These are phyloP conservation scores for Trialeurodes vaporariorum DNA, from an alignment of 1,140 invertebrate species.

Conservation along the genomic window DNA sequence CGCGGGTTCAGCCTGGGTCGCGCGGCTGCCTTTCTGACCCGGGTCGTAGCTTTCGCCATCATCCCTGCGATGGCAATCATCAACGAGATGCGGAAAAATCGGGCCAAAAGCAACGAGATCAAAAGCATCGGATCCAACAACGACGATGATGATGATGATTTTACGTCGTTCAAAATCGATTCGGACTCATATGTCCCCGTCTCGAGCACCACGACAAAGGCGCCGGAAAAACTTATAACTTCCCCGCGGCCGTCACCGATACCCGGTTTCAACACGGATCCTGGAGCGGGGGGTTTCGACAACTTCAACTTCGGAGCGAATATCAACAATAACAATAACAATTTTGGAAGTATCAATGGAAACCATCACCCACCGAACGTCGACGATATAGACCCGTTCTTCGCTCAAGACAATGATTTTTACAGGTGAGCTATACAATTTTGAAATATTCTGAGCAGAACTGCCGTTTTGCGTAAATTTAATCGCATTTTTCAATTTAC, in stretches of 20 bases:
- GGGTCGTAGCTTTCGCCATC: neutral
- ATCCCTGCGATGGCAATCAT: neutral
- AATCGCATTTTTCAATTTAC: too few relatives aligned
- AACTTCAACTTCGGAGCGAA: neutral
- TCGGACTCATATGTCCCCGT: too few relatives aligned
- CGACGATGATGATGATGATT: too few relatives aligned
- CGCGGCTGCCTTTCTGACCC: neutral
- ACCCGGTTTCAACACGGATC: neutral
- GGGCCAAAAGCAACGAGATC: neutral
- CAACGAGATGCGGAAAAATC: neutral
- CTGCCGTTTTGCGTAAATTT: too few relatives aligned
- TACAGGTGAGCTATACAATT: too few relatives aligned
- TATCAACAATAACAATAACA: neutral
- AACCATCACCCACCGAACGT: neutral
- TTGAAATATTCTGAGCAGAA: too few relatives aligned
- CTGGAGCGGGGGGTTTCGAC: neutral
- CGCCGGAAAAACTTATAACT: too few relatives aligned
- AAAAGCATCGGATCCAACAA: too few relatives aligned
- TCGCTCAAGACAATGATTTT: neutral
- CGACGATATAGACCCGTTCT: neutral
- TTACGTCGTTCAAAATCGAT: too few relatives aligned
- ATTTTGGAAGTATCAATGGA: neutral
- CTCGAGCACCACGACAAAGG: too few relatives aligned
- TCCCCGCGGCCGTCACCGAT: too few relatives aligned
- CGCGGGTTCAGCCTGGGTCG: neutral